Evolutionary conservation across 2,113 vertebrate species (phyloP), one percentile per base, ranked within the genome.

Genomic region (Campylomormyrus numenius): DNA sequence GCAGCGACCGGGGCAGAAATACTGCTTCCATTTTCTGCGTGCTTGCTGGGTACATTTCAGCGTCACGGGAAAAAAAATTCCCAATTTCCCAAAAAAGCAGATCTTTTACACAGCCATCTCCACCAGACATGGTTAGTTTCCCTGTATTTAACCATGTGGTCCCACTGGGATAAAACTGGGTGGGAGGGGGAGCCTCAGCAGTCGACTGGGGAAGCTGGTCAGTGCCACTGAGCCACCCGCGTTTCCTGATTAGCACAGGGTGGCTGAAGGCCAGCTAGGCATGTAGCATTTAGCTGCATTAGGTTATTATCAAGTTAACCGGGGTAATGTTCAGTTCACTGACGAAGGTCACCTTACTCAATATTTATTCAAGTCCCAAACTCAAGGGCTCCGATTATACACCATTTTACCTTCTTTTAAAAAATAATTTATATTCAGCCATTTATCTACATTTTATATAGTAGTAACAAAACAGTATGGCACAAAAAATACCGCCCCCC

Each of bases 91-190:
- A 19, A 84, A 85, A 42, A 83, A 48, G 21, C 35, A 66, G 15
- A 88, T 62, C 49, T 66, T 87, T 53, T 56, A 52, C 50, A 53
- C 46, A 45, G 49, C n/a, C 9, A 45, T 19, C 5, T 48, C 46
- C 70, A 83, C 50, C 85, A 87, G 85, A n/a, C 11, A 24, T 84
- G 27, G 45, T 24, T 9, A 17, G 15, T 45, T 49, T 5, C 62
- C 3, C 56, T 49, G 58, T 58, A 52, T 62, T 89, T 56, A 89
- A 85, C 52, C 89, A 62, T 77, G 74, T 83, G 74, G 46, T 89
- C 88, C 66, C 66, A 39, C 8, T 80, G 46, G 31, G 50, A 80
- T 56, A 21, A 89, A 89, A 15, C n/a, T 27, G 13, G 24, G 24
- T 27, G 45, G 24, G 48, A 27, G 45, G 13, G 21, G 27, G 13